phyloP scores from a whole-genome alignment of 2,113 vertebrate genomes.

The Penelope pileata region DNA sequence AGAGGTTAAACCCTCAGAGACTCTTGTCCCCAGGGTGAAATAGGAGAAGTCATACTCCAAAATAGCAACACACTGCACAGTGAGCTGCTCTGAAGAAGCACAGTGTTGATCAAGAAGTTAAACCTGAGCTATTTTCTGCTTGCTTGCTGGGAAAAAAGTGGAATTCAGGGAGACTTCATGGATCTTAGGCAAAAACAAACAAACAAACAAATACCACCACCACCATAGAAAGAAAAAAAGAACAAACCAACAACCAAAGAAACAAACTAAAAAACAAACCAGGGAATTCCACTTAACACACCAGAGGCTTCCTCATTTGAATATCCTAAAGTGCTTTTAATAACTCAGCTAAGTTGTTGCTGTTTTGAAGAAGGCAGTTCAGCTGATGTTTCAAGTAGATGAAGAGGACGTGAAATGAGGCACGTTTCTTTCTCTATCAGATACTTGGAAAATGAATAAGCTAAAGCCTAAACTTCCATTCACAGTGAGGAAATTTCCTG shows the following conservation, averaged over 20 bases:
- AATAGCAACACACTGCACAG: not conserved
- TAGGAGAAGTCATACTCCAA: not conserved
- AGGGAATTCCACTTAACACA: not conserved
- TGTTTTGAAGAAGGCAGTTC: not conserved
- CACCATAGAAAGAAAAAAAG: no score
- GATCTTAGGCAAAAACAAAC: not conserved
- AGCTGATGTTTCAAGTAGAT: not conserved
- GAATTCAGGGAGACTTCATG: not conserved
- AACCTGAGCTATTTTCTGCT: not conserved
- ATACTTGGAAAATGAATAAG: not conserved
- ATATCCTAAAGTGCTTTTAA: not conserved
- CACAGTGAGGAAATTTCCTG: not conserved
- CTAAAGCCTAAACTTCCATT: not conserved
- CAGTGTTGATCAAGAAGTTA: not conserved
- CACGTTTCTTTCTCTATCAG: not conserved
- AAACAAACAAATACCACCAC: not conserved
- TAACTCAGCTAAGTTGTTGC: not conserved
- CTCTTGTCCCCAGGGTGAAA: not conserved
- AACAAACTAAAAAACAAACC: not conserved
- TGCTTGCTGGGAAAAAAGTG: not conserved
- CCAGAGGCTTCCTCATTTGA: not conserved
- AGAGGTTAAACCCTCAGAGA: not conserved
- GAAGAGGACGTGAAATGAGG: not conserved
- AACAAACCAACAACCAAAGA: not conserved
- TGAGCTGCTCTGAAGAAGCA: not conserved